phyloP scores from a whole-genome alignment of 1,140 invertebrate genomes.

The Drosophila sulfurigaster region DNA sequence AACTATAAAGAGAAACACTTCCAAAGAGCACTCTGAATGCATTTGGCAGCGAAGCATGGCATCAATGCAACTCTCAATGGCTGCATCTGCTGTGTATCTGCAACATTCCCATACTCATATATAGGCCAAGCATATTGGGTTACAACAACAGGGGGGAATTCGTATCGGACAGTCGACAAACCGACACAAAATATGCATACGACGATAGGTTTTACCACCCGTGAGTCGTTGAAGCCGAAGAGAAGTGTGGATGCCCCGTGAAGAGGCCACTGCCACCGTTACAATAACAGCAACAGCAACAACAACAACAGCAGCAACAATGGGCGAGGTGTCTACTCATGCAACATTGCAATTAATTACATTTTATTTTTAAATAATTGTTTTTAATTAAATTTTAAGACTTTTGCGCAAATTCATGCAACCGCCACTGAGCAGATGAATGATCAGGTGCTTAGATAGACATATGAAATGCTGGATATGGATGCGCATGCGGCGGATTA shows the following conservation, averaged over 20 bases:
- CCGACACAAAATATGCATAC: constrained; percentile 38
- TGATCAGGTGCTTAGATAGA: constrained; percentile 34
- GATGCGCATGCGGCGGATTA: constrained; percentile 12
- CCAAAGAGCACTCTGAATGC: constrained; percentile 25
- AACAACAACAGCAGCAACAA: constrained; percentile 35
- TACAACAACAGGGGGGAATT: constrained; percentile 20
- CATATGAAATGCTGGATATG: constrained; percentile 10
- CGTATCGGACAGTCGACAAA: not conserved
- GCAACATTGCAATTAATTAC: constrained; percentile 82
- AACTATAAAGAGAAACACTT: constrained; percentile 30
- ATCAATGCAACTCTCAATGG: constrained; percentile 8
- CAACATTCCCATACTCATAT: constrained; percentile 43
- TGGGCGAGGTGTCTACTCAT: constrained; percentile 68
- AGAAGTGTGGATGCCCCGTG: constrained; percentile 71
- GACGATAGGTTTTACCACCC: constrained; percentile 57
- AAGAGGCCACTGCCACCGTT: constrained; percentile 79
- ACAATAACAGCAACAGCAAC: constrained; percentile 53
- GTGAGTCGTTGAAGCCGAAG: constrained; percentile 29
- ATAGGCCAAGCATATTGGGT: constrained; percentile 48
- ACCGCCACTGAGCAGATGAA: constrained; percentile 48
- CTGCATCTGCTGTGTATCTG: not conserved
- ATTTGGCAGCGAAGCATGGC: constrained; percentile 32
- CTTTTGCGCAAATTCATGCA: constrained; percentile 76
- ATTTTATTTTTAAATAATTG: constrained; percentile 83
- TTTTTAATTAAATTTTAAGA: constrained; percentile 80